These are phyloP conservation scores for Scaptomyza graminum DNA, from an alignment of 1,140 invertebrate genomes.

Conservation along the genomic window DNA sequence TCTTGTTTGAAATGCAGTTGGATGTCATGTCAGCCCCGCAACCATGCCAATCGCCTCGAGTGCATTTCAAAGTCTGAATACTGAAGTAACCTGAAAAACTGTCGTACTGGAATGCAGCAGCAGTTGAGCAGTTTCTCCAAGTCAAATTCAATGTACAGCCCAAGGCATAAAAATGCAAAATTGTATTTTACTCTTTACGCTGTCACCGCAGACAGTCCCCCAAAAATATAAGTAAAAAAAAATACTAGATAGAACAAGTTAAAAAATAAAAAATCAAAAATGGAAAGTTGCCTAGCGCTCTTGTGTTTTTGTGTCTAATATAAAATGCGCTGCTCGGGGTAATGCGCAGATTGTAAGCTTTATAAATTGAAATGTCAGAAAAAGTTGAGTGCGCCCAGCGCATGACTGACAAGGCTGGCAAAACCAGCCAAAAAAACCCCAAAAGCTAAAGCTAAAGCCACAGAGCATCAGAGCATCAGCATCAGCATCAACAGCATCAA, in stretches of 20 bases:
- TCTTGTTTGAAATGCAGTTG: slow-evolving; percentile 22
- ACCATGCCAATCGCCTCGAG: slow-evolving; percentile 18
- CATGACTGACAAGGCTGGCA: slow-evolving; percentile 53
- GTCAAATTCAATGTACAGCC: slow-evolving; percentile 71
- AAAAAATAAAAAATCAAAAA: neutral
- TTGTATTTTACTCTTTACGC: slow-evolving; percentile 70
- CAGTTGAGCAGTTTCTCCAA: slow-evolving; percentile 28
- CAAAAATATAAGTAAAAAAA: slow-evolving; percentile 21
- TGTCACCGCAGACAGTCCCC: slow-evolving; percentile 36
- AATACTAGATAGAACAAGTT: neutral
- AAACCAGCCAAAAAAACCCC: slow-evolving; percentile 3
- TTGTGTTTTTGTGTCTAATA: slow-evolving; percentile 54
- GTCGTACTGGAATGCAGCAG: slow-evolving; percentile 22
- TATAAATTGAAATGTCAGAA: slow-evolving; percentile 83
- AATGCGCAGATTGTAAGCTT: slow-evolving; percentile 79
- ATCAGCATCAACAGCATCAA: neutral
- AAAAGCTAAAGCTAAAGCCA: slow-evolving; percentile 5
- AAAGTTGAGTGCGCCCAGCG: slow-evolving; percentile 68
- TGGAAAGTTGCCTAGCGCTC: slow-evolving; percentile 3
- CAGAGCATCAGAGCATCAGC: slow-evolving; percentile 6
- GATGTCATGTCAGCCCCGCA: slow-evolving; percentile 27
- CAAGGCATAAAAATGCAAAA: slow-evolving; percentile 64
- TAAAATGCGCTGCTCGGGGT: slow-evolving; percentile 70
- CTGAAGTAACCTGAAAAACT: slow-evolving; percentile 28
- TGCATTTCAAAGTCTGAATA: slow-evolving; percentile 5